A percentile compares a stretch with the other conserved stretches of the same genome.
Evolutionary conservation across 2,113 vertebrate genomes (phyloP).

Genomic region (Oncorhynchus kisutch): DNA sequence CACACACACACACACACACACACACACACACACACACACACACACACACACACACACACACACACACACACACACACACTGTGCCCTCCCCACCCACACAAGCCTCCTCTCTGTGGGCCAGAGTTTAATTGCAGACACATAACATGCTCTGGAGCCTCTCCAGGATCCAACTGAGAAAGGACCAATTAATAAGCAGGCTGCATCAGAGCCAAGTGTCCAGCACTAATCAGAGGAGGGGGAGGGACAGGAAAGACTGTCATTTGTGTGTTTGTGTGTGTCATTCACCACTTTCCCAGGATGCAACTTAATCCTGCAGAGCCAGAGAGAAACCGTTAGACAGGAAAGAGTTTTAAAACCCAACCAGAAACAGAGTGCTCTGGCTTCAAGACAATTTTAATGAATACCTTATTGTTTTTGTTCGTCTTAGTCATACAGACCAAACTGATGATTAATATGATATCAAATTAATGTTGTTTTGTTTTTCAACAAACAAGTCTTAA

Average conservation of each 20-base stretch:
- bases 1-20: too few species aligned
- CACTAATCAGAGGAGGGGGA: background rate
- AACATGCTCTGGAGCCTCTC: background rate
- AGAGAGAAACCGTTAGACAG: background rate
- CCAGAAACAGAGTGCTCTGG: background rate
- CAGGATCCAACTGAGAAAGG: background rate
- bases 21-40: background rate
- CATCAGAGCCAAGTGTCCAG: background rate
- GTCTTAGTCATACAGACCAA: background rate
- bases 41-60: background rate
- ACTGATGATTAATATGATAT: too few species aligned
- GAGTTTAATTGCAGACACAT: background rate
- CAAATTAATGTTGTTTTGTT: too few species aligned
- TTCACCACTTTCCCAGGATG: constrained; percentile 1
- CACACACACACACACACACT: too few species aligned
- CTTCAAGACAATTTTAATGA: background rate
- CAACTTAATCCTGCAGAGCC: background rate
- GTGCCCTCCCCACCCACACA: background rate
- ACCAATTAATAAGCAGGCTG: constrained; percentile 8
- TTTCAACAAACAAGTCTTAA: too few species aligned
- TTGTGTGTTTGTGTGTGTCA: background rate
- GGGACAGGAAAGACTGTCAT: background rate
- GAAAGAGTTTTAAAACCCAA: background rate
- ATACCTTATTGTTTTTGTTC: background rate
- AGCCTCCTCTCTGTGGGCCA: background rate